Evolutionary conservation across 1,140 invertebrate species (phyloP).

Genomic region (Leptinotarsa lineolata): DNA sequence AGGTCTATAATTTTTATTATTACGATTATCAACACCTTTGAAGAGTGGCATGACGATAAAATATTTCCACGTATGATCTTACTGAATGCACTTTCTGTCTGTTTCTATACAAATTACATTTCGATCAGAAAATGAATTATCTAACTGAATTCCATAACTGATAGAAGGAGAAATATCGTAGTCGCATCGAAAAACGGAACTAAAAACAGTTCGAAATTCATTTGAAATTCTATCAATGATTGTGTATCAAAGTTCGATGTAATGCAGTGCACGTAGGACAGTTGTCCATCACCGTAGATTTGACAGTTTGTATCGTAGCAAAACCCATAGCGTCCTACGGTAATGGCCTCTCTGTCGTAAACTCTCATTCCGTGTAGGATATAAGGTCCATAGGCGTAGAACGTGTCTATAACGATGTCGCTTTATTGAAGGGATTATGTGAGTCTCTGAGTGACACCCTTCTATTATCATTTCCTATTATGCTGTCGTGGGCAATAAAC

Average conservation of each 20-base stretch:
- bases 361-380: conserved; percentile 45
- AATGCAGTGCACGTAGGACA: conserved; percentile 43
- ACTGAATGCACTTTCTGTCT: no score
- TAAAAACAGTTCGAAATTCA: background rate
- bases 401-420: conserved; percentile 32
- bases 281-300: conserved; percentile 46
- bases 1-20: no score
- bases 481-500: conserved; percentile 16
- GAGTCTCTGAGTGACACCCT: conserved; percentile 14
- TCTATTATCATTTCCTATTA: conserved; percentile 21
- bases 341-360: conserved; percentile 47
- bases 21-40: no score
- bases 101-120: no score
- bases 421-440: conserved; percentile 3
- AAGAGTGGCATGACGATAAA: no score
- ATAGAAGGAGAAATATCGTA: no score
- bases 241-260: conserved; percentile 38
- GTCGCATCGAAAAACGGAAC: no score
- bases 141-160: no score
- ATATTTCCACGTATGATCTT: no score
- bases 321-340: conserved; percentile 38
- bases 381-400: conserved; percentile 42
- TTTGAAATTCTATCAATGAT: conserved; percentile 32
- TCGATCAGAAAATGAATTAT: no score
- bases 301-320: conserved; percentile 45